These are phyloP conservation scores for Smittia sp. DNA, from an alignment of 2,888 invertebrate genomes.

Conservation along the genomic window DNA sequence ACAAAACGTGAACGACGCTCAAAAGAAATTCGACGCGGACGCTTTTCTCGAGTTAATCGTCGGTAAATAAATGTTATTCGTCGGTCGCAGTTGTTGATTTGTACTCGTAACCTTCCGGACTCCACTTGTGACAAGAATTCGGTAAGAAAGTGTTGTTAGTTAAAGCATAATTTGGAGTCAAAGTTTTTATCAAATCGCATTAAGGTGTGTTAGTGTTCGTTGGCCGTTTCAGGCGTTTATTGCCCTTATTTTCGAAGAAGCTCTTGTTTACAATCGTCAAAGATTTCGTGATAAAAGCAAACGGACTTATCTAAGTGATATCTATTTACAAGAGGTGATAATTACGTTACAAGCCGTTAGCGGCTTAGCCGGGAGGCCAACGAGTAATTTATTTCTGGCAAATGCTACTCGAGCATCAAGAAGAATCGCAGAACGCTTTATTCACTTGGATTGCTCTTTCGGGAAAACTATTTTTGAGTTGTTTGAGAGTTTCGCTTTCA, in stretches of 20 bases:
- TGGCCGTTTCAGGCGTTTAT: not conserved
- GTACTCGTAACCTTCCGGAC: not conserved
- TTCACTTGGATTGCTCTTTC: too few species aligned
- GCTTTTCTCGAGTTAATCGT: not conserved
- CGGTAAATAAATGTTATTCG: not conserved
- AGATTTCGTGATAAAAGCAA: too few species aligned
- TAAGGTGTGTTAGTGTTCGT: conserved; percentile 3
- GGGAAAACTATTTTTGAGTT: too few species aligned
- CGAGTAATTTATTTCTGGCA: not conserved
- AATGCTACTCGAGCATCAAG: not conserved
- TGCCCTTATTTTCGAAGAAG: not conserved
- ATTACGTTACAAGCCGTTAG: too few species aligned
- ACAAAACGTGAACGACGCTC: too few species aligned
- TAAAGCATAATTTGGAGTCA: not conserved
- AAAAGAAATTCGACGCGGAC: too few species aligned
- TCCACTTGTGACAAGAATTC: too few species aligned
- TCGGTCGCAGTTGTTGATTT: not conserved
- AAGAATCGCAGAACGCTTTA: not conserved
- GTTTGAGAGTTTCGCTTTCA: too few species aligned
- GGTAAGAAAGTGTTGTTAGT: too few species aligned
- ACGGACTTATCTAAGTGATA: too few species aligned
- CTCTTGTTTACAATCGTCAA: not conserved
- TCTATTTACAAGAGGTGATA: too few species aligned
- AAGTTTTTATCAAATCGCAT: not conserved
- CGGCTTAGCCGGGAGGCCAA: not conserved